Percentiles rank a stretch among this genome's conserved stretches.
phyloP scores from a whole-genome alignment of 1,140 invertebrate genomes.

The Dinoponera quadriceps region DNA sequence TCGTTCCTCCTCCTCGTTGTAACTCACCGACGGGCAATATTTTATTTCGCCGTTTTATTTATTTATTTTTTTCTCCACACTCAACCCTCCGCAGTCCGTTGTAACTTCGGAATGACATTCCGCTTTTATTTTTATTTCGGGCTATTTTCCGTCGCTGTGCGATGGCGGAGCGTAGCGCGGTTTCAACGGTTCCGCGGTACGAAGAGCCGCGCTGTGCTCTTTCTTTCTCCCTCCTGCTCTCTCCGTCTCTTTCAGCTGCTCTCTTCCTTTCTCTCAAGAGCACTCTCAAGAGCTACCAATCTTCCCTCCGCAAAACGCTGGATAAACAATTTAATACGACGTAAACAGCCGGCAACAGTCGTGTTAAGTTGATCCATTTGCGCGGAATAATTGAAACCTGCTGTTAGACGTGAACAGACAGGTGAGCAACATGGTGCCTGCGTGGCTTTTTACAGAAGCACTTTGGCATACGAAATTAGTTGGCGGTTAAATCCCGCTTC shows the following conservation, averaged over 20 bases:
- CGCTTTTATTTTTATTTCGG: constrained; percentile 52
- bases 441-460: no score
- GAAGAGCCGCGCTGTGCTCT: constrained; percentile 9
- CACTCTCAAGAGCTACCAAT: no score
- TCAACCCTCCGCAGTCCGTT: constrained; percentile 37
- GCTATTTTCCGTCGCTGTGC: constrained; percentile 35
- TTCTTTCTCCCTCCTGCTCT: constrained; percentile 20
- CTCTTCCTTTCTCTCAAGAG: constrained; percentile 9
- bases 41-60: constrained; percentile 44
- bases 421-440: neutral
- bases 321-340: constrained; percentile 37
- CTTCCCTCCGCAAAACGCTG: constrained; percentile 21
- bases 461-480: neutral
- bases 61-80: neutral
- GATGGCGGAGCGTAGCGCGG: constrained; percentile 22
- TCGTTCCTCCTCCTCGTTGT: constrained; percentile 16
- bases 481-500: neutral
- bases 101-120: constrained; percentile 54
- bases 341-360: neutral
- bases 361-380: constrained; percentile 37
- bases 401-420: neutral
- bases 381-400: neutral
- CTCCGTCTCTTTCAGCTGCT: neutral
- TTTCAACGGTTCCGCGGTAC: constrained; percentile 34
- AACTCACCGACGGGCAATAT: constrained; percentile 32